Percentiles rank a stretch among this genome's conserved stretches.
Evolutionary conservation across 2,113 vertebrate species (phyloP).

Genomic region (Sinosuthora webbiana): DNA sequence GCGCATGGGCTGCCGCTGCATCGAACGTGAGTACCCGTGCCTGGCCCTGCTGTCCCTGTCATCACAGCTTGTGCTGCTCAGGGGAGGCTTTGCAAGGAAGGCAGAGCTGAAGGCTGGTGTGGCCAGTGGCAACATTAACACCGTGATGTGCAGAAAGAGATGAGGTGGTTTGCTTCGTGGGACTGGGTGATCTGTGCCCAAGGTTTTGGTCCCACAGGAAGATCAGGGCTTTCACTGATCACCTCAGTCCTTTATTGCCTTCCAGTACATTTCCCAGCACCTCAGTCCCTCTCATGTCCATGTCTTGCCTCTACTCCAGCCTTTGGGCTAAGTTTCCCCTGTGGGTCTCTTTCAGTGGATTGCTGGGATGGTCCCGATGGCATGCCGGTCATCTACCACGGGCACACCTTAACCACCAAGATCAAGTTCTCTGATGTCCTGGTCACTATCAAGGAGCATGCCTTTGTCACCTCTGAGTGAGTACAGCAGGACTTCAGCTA

Average conservation of each 20-base stretch:
- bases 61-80: rapidly evolving
- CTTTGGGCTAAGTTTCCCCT: neutral
- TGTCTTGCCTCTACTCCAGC: neutral
- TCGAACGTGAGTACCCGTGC: slow-evolving; percentile 81
- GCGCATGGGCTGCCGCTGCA: slow-evolving; percentile 97
- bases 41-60: rapidly evolving
- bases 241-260: neutral
- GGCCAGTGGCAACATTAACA: neutral
- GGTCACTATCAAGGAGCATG: slow-evolving; percentile 95
- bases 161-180: neutral
- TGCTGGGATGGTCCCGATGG: slow-evolving; percentile 98
- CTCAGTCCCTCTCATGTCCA: neutral
- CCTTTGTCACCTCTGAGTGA: slow-evolving; percentile 97
- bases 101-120: rapidly evolving
- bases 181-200: rapidly evolving
- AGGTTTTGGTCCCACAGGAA: neutral
- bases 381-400: slow-evolving; percentile 98
- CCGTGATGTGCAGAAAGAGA: neutral
- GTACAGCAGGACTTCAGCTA: slow-evolving; percentile 43
- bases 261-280: rapidly evolving
- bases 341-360: slow-evolving; percentile 83
- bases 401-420: slow-evolving; percentile 98
- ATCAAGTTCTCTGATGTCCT: slow-evolving; percentile 96
- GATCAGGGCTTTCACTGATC: neutral
- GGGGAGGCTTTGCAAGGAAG: neutral